Evolutionary conservation across 2,888 invertebrate genomes (phyloP).

Genomic region (Drosophila lutescens): DNA sequence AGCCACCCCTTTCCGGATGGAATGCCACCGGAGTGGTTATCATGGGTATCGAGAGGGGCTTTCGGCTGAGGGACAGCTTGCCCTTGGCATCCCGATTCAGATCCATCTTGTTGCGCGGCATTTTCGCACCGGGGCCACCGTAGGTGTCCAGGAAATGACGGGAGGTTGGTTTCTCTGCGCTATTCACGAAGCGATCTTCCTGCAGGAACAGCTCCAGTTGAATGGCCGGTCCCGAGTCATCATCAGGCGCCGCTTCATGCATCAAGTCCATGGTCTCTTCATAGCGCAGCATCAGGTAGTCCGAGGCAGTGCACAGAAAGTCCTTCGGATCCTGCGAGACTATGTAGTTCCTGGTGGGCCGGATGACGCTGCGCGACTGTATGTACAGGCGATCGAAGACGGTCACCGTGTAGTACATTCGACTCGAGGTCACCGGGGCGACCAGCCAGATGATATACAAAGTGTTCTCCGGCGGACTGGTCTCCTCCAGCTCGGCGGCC

Average conservation of each 20-base stretch:
- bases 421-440: conserved; percentile 33
- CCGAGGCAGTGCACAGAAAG: conserved; percentile 38
- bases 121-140: not conserved
- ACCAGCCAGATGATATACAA: conserved; percentile 63
- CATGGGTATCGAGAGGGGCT: not conserved
- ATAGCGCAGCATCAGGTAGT: conserved; percentile 54
- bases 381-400: conserved; percentile 43
- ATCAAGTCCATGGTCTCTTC: conserved; percentile 24
- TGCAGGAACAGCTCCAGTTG: not conserved
- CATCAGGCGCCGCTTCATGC: not conserved
- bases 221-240: not conserved
- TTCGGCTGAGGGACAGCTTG: not conserved
- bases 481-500: conserved; percentile 27
- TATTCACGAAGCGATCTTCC: not conserved
- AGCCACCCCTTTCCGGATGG: not conserved
- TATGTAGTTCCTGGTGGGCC: conserved; percentile 39
- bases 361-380: conserved; percentile 47
- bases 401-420: conserved; percentile 53
- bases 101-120: not conserved
- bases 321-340: conserved; percentile 51
- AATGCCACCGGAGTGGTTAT: not conserved
- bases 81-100: not conserved
- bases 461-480: conserved; percentile 14
- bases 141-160: not conserved
- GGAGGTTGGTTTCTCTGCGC: accelerated